These are phyloP conservation scores for Sylvietta virens DNA, from an alignment of 2,113 vertebrate species.

Conservation along the genomic window DNA sequence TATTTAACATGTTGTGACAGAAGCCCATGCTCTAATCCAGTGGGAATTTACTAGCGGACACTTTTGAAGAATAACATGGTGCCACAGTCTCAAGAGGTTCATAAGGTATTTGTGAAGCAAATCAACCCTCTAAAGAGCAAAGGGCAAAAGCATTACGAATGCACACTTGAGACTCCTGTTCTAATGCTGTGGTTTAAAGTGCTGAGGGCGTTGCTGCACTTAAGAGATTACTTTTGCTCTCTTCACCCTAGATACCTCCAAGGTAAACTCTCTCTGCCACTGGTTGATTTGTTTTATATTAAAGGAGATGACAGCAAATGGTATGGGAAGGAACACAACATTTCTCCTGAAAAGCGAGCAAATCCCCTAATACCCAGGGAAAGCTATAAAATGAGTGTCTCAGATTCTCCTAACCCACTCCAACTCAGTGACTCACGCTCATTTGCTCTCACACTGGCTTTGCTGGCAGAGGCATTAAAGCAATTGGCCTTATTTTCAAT, in stretches of 20 bases:
- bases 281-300: neutral
- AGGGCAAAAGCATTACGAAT: slow-evolving; percentile 40
- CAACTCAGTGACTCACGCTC: neutral
- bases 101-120: slow-evolving; percentile 1
- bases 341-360: neutral
- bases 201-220: neutral
- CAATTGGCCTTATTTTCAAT: neutral
- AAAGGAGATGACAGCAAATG: neutral
- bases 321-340: neutral
- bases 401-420: neutral
- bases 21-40: neutral
- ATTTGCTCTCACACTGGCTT: neutral
- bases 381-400: neutral
- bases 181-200: neutral
- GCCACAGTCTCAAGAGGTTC: slow-evolving; percentile 9
- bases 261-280: neutral
- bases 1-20: neutral
- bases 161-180: slow-evolving; percentile 7
- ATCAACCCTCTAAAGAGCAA: slow-evolving; percentile 8
- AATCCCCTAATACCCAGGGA: neutral
- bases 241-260: neutral
- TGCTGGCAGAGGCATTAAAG: neutral
- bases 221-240: slow-evolving; percentile 48
- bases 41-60: neutral
- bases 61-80: slow-evolving; percentile 9